Base-by-base conservation (phyloP, 64 coral and sea anemone species). In the Stichodactyla helianthus region DNA sequence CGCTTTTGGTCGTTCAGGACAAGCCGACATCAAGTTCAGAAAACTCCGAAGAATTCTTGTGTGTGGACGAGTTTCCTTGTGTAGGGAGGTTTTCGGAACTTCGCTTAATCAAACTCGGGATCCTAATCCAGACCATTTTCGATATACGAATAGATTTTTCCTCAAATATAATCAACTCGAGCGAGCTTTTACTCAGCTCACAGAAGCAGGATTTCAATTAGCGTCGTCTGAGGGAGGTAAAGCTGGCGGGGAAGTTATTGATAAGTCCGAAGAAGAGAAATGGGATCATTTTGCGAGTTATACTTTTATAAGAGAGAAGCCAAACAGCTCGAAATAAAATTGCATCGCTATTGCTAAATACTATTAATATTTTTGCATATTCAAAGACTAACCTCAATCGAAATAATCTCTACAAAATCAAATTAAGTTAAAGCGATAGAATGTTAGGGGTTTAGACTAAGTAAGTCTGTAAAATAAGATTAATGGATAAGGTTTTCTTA, bases 91-190 rank as follows among this genome's bases (percentile, higher is more conserved):
- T 14, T 98, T 98, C 35, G 96, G 87, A 19, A 61, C 84, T 27
- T 90, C 85, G 35, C 59, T 98, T 6, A 97, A 98, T 20, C 90
- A 94, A 68, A 98, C 79, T 13, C 79, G 96, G 50, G 96, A 98
- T 31, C 85, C 96, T 12, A 92, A 92, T 28, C 93, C 89, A 2
- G 88, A 94, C 17, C 89, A 67, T 3, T 88, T 90, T 14, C 84
- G 93, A 62, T 98, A 98, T 61, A 98, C 96, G 18, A 98, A 92
- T 60, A 59, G 96, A 25, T 98, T 98, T 90, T 98, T 88, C 77
- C 88, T 98, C 6, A 92, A 94, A 54, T 87, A 89, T 23, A 98
- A 95, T 31, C 91, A 95, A 60, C 65, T 95, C n/a, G 96, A 98
- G 71, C 87, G 82, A n/a, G 96, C 96, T 2, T 98, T 95, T 77